Evolutionary conservation across 2,888 invertebrate species (phyloP).

Genomic region (Cerastoderma edule): DNA sequence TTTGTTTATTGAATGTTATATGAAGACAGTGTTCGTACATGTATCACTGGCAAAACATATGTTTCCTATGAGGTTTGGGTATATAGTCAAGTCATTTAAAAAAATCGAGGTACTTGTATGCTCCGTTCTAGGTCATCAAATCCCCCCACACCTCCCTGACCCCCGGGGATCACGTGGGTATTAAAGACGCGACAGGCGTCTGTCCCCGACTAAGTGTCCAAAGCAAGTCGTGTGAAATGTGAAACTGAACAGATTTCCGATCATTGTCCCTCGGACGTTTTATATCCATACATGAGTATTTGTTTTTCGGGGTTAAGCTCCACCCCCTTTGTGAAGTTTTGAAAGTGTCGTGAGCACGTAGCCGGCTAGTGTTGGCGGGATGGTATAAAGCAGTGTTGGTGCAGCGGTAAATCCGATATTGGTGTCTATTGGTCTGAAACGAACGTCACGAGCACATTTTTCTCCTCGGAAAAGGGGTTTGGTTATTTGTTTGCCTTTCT

Average conservation of each 20-base stretch:
- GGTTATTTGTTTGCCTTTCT: background rate
- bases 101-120: too few relatives aligned
- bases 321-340: constrained; percentile 14
- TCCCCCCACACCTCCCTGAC: too few relatives aligned
- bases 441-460: too few relatives aligned
- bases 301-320: constrained; percentile 16
- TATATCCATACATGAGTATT: constrained; percentile 20
- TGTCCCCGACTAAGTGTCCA: too few relatives aligned
- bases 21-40: too few relatives aligned
- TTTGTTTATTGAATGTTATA: too few relatives aligned
- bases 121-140: too few relatives aligned
- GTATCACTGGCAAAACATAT: too few relatives aligned
- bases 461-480: background rate
- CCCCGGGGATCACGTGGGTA: too few relatives aligned
- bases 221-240: constrained; percentile 13
- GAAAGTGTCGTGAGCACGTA: constrained; percentile 30
- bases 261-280: constrained; percentile 16
- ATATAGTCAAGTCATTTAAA: too few relatives aligned
- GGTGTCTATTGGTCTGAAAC: constrained; percentile 1
- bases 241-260: constrained; percentile 12
- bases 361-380: constrained; percentile 23
- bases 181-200: too few relatives aligned
- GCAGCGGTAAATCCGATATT: constrained; percentile 3
- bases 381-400: constrained; percentile 39
- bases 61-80: too few relatives aligned